Evolutionary conservation across 2,113 vertebrate genomes (phyloP).

Genomic region (Osmerus mordax): DNA sequence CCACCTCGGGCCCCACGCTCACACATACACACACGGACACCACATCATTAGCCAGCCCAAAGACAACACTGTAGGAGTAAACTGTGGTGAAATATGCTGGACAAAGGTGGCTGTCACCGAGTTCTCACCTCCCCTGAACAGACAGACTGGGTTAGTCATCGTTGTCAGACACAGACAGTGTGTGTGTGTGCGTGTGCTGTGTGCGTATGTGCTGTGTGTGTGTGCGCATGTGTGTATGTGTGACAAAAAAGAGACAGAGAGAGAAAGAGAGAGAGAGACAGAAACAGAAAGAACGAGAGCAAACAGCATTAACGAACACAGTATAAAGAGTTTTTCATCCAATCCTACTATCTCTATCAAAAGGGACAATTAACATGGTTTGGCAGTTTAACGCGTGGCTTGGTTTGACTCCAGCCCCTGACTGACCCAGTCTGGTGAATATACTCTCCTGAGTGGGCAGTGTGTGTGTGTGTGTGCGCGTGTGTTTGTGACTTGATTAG

Average conservation of each 20-base stretch:
- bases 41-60: not conserved
- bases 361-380: too few species aligned
- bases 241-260: not conserved
- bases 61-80: not conserved
- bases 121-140: not conserved
- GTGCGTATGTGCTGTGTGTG: constrained; percentile 7
- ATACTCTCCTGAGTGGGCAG: too few species aligned
- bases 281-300: not conserved
- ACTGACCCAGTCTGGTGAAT: too few species aligned
- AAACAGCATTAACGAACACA: not conserved
- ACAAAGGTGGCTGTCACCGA: not conserved
- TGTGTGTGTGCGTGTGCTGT: constrained; percentile 4
- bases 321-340: too few species aligned
- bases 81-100: constrained; percentile 21
- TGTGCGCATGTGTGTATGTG: not conserved
- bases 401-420: too few species aligned
- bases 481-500: too few species aligned
- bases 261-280: not conserved
- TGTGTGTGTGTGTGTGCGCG: too few species aligned
- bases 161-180: not conserved
- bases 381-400: too few species aligned
- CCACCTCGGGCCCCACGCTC: constrained; percentile 49
- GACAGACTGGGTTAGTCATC: not conserved
- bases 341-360: too few species aligned
- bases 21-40: constrained; percentile 6